A percentile compares a stretch with the other conserved stretches of the same genome.
Conservation (phyloP, 2,113 vertebrate genomes). For the Aptenodytes forsteri region DNA sequence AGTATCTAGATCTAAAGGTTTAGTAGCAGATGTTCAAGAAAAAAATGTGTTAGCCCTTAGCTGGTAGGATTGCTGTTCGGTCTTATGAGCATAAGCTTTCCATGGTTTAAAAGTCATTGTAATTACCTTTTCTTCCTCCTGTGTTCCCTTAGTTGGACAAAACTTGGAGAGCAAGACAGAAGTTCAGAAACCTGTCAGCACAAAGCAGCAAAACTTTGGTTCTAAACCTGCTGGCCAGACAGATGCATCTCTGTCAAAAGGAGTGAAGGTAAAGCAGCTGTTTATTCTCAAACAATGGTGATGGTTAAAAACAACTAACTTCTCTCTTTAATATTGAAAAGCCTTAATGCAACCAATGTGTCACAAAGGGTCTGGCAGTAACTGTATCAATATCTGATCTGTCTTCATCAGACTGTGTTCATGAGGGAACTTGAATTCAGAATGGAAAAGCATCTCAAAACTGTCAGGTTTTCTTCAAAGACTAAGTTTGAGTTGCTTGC, state of each 20-base stretch:
- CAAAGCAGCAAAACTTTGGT: slow-evolving; percentile 66
- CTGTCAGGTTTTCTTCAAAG: not conserved
- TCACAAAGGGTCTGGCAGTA: not conserved
- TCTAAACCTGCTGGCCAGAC: slow-evolving; percentile 59
- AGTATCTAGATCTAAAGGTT: not conserved
- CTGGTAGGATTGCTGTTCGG: not conserved
- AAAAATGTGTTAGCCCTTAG: no score
- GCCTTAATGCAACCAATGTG: not conserved
- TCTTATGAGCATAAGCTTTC: not conserved
- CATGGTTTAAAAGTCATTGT: not conserved
- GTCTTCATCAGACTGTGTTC: not conserved
- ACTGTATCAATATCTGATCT: not conserved
- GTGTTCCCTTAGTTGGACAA: slow-evolving; percentile 24
- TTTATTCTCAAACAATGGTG: not conserved
- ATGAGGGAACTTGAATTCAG: not conserved
- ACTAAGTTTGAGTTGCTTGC: not conserved
- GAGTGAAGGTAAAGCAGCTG: slow-evolving; percentile 68
- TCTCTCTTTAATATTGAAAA: not conserved
- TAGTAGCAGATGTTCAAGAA: not conserved
- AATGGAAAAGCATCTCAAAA: not conserved
- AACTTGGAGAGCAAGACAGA: slow-evolving; percentile 52
- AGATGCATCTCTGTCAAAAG: slow-evolving; percentile 69
- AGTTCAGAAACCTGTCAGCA: slow-evolving; percentile 26
- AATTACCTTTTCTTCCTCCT: not conserved
- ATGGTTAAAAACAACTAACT: not conserved